Percentiles rank a stretch among this genome's conserved stretches.
Conservation (phyloP, 23 tunicate species). For the Corella eumyota region DNA sequence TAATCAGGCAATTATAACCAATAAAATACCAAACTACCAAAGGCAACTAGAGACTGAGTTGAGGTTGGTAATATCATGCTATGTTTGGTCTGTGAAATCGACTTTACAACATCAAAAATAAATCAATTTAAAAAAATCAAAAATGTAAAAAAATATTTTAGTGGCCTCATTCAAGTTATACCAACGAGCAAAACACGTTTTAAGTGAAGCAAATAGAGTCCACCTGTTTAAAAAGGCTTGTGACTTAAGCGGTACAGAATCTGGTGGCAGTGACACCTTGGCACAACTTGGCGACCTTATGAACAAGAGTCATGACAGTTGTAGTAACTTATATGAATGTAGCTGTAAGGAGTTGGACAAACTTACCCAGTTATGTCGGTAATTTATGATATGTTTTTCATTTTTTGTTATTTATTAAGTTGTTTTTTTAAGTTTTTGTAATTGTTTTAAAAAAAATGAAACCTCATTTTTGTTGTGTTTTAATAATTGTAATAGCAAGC, state of each 20-base stretch:
- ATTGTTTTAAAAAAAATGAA: not conserved
- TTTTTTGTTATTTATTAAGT: not conserved
- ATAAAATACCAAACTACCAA: too few species aligned
- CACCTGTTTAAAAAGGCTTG: conserved; percentile 44
- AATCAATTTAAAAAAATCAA: too few species aligned
- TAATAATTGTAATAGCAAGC: too few species aligned
- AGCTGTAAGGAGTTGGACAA: conserved; percentile 68
- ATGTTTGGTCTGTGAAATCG: too few species aligned
- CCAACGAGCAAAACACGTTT: conserved; percentile 86
- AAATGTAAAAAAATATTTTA: conserved; percentile 1
- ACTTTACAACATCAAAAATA: too few species aligned
- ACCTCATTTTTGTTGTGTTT: too few species aligned
- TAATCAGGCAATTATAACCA: too few species aligned
- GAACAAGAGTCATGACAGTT: conserved; percentile 75
- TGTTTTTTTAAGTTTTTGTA: not conserved
- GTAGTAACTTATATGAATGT: conserved; percentile 77
- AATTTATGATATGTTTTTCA: too few species aligned
- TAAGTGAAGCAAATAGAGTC: conserved; percentile 82
- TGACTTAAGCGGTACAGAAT: too few species aligned
- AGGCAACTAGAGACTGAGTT: too few species aligned
- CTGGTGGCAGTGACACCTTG: conserved; percentile 11
- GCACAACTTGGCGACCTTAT: conserved; percentile 50
- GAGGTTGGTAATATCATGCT: too few species aligned
- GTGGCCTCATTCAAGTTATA: conserved; percentile 58
- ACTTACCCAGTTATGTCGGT: conserved; percentile 76